Evolutionary conservation across 1,140 invertebrate species (phyloP), one percentile per base, ranked within the genome.

Genomic region (Pseudoatta argentina): DNA sequence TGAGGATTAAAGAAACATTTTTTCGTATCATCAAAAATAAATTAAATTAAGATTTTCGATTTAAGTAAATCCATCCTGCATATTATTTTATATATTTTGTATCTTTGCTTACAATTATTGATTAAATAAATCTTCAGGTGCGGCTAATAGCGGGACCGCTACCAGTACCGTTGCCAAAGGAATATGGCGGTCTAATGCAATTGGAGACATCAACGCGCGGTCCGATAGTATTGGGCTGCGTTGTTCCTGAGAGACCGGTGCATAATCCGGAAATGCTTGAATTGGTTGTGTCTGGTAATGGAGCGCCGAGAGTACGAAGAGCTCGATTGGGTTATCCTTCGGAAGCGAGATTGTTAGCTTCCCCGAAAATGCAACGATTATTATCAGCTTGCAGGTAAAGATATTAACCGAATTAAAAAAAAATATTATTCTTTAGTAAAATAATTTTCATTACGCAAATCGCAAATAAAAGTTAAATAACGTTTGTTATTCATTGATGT

Each of bases 181-280:
- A 95, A 88, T 95, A 95, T 71, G 94, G 94, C 27, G 95, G 95
- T 76, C 87, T 95, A n/a, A 95, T 95, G 95, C 94, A 95, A 86
- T 63, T 95, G 69, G 94, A 95, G 87, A 93, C 93, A 14, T 94
- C 94, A 34, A 95, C 94, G 39, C 93, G 94, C 27, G 94, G 95
- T 30, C 93, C 95, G 27, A 95, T 95, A 75, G 95, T 95, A 18
- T 90, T 95, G 39, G 95, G 95, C n/a, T 95, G 95, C 77, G 92
- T 95, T 71, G 93, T 95, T 63, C 94, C 95, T 71, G 94, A 95
- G 89, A 93, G 94, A 89, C 94, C 94, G 61, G 94, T 95, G 51
- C 94, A 95, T 67, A 95, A 94, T 92, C 95, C 94, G 63, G 95
- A 95, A 91, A 95, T 95, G 94, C 91, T 95, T 1, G 95, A 95